Conservation (phyloP, 2,113 vertebrate genomes). For the Corythaixoides concolor region DNA sequence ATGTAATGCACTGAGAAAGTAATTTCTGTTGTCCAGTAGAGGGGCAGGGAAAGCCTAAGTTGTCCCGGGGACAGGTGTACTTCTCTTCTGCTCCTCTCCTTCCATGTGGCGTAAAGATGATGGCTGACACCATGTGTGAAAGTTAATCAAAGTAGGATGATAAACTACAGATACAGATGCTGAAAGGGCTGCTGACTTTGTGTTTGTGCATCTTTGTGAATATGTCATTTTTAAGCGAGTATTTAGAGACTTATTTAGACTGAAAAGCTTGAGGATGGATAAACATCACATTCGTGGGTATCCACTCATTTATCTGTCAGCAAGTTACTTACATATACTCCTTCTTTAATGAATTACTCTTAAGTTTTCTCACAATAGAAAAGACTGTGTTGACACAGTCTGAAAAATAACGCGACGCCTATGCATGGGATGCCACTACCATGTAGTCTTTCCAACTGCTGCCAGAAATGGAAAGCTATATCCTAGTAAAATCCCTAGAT, state of each 20-base stretch:
- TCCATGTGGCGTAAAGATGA: background rate
- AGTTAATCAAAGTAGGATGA: background rate
- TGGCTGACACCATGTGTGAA: background rate
- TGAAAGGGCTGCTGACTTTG: background rate
- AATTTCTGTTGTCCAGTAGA: background rate
- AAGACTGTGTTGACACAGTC: background rate
- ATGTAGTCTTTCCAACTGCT: background rate
- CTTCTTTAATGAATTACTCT: background rate
- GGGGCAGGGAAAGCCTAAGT: background rate
- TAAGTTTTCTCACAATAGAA: background rate
- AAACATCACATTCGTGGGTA: background rate
- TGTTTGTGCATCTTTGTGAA: background rate
- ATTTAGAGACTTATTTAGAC: background rate
- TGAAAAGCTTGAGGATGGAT: background rate
- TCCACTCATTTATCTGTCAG: background rate
- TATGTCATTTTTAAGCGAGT: background rate
- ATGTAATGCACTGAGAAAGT: background rate
- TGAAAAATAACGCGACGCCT: fast-evolving
- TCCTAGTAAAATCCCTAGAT: background rate
- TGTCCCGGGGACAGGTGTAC: background rate
- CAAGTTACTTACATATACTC: background rate
- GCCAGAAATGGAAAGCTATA: background rate
- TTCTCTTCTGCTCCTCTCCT: background rate
- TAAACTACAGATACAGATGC: background rate
- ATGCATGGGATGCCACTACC: background rate